Evolutionary conservation across 1,140 invertebrate species (phyloP).

Genomic region (Harlomillsia oculata): DNA sequence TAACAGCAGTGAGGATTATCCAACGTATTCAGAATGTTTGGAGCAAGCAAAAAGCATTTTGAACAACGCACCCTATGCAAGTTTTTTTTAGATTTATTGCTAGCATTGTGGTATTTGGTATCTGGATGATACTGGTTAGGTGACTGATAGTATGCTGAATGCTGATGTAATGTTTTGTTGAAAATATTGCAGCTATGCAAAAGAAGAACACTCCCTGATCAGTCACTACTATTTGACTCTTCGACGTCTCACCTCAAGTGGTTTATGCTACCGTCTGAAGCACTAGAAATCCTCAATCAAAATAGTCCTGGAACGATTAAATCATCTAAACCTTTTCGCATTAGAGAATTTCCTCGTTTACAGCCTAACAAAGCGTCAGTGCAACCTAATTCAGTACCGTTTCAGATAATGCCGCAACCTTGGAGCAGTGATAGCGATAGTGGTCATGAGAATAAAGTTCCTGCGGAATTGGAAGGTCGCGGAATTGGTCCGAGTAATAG

Average conservation of each 20-base stretch:
- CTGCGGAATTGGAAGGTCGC: too few relatives aligned
- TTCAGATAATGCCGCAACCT: constrained; percentile 21
- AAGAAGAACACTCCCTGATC: constrained; percentile 60
- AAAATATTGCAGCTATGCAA: constrained; percentile 53
- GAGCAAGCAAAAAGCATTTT: constrained; percentile 68
- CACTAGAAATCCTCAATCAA: constrained; percentile 37
- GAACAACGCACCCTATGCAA: constrained; percentile 59
- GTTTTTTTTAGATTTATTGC: too few relatives aligned
- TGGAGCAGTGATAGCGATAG: not conserved
- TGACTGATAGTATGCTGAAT: too few relatives aligned
- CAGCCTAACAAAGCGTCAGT: not conserved
- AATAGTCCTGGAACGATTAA: too few relatives aligned
- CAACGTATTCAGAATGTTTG: constrained; percentile 58
- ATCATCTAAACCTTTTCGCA: constrained; percentile 19
- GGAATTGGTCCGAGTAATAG: constrained; percentile 5
- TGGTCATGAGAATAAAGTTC: too few relatives aligned
- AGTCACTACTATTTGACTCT: constrained; percentile 58
- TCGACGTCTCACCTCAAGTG: constrained; percentile 60
- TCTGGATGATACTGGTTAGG: too few relatives aligned
- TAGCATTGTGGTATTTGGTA: too few relatives aligned
- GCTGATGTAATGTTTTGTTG: constrained; percentile 2
- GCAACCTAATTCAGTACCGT: constrained; percentile 4
- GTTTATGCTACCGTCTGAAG: constrained; percentile 64
- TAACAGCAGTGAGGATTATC: constrained; percentile 34
- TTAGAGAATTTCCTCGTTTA: constrained; percentile 7